These are phyloP conservation scores for Torymus tubicola DNA, from an alignment of 2,888 invertebrate species.

Conservation along the genomic window DNA sequence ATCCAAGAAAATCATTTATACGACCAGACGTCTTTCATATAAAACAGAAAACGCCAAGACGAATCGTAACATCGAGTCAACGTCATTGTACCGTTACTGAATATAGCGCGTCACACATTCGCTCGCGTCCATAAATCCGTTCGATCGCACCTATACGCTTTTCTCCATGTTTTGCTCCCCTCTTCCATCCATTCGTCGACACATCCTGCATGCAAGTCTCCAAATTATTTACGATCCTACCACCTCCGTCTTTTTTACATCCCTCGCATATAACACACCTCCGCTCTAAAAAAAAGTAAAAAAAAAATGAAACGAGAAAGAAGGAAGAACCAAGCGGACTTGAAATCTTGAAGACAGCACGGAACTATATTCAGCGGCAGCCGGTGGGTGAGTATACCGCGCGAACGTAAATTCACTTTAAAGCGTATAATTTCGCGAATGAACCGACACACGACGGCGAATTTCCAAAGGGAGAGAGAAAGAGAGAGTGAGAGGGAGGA, in stretches of 20 bases:
- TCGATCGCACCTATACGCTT: not conserved
- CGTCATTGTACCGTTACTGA: no score
- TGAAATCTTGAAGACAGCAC: no score
- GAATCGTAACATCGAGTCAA: no score
- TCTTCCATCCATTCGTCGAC: not conserved
- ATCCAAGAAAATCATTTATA: no score
- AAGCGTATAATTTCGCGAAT: conserved; percentile 24
- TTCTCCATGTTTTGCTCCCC: not conserved
- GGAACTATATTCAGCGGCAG: no score
- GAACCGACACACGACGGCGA: conserved; percentile 20
- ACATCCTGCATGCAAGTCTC: not conserved
- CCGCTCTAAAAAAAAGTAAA: not conserved
- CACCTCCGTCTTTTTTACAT: not conserved
- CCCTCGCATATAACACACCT: no score
- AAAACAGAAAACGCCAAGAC: no score
- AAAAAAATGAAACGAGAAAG: not conserved
- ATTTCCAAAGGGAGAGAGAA: conserved; percentile 9
- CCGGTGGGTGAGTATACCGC: not conserved
- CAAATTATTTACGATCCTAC: not conserved
- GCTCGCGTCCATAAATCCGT: not conserved
- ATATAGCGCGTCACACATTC: not conserved
- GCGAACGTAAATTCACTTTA: conserved; percentile 41
- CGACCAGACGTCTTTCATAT: no score
- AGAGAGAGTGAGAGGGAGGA: not conserved
- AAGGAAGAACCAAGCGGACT: no score